Evolutionary conservation across 2,888 invertebrate genomes (phyloP).

Genomic region (Cephus pulcher): DNA sequence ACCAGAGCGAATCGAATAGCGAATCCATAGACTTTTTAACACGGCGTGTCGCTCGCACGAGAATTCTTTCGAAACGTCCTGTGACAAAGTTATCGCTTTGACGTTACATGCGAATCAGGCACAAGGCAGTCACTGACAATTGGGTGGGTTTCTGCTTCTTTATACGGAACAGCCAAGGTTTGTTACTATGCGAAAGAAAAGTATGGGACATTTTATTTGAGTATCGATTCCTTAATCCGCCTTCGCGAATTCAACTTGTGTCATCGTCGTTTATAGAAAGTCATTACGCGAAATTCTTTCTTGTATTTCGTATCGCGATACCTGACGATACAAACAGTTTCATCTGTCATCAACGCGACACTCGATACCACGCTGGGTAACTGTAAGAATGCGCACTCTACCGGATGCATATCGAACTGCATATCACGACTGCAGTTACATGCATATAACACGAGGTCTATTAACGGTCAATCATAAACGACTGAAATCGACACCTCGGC

Average conservation of each 20-base stretch:
- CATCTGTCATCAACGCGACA: not conserved
- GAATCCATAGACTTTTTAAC: not conserved
- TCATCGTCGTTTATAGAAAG: not conserved
- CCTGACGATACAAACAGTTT: not conserved
- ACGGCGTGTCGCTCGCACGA: not conserved
- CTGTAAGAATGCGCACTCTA: not conserved
- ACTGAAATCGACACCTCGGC: not conserved
- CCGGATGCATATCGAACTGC: not conserved
- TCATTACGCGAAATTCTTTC: not conserved
- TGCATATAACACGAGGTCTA: not conserved
- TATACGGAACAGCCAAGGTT: not conserved
- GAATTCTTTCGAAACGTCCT: not conserved
- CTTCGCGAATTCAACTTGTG: not conserved
- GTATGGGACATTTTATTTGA: not conserved
- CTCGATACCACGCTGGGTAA: not conserved
- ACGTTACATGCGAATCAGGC: not conserved
- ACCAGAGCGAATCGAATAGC: slow-evolving; percentile 39
- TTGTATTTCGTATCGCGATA: not conserved
- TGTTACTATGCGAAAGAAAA: not conserved
- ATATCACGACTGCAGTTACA: not conserved
- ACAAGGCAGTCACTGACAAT: not conserved
- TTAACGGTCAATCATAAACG: not conserved
- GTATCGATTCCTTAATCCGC: not conserved
- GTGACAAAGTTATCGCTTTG: not conserved
- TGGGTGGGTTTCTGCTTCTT: not conserved